Base-by-base conservation (phyloP, 2,797 vertebrate species). In the Botia kubotai region DNA sequence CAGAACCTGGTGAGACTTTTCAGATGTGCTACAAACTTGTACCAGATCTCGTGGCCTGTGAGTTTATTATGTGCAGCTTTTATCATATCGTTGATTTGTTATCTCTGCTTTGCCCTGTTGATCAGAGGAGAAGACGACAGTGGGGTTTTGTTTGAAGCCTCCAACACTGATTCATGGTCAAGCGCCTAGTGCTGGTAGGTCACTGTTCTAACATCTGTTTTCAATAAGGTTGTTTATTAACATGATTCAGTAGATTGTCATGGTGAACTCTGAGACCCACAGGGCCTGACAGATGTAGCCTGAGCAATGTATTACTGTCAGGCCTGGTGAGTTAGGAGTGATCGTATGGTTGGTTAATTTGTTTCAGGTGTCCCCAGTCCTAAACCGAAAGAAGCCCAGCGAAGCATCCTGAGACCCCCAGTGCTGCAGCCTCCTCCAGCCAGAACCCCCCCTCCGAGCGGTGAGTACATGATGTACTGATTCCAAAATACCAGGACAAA, bases 101-200 rank as follows among this genome's bases (percentile, higher is more conserved):
- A 16, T 75, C 13, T 23, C 10, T 16, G 23, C 12, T 12, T 8
- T 81, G 68, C 26, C 14, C 66, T 85, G 4, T 86, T 85, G 87
- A 87, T 5, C 77, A 96, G 95, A 96, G 86, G 95, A 96, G 55
- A 96, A 95, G 88, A 93, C 92, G 88, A 93, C 92, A 80, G 92
- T 93, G 29, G 94, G 94, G 26, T 96, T 96, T 91, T 91, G 95
- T 48, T 87, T 96, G 87, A 96, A 95, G 86, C 95, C 95, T 0
- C 95, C 95, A 0, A 96, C 92, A 0, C 90, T 96, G 69, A 96
- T 96, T 86, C 95, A 96, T 8, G 95, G 95, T 50, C 95, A 96
- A 87, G 95, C 95, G 0, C 95, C 95, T 13, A 96, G 95, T 29
- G 91, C 95, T 89, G 95, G 95, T 96, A 88, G 85, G 93, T 82